Conservation (phyloP, 2,888 invertebrate genomes). For the Vannuccia rotundouncinata region DNA sequence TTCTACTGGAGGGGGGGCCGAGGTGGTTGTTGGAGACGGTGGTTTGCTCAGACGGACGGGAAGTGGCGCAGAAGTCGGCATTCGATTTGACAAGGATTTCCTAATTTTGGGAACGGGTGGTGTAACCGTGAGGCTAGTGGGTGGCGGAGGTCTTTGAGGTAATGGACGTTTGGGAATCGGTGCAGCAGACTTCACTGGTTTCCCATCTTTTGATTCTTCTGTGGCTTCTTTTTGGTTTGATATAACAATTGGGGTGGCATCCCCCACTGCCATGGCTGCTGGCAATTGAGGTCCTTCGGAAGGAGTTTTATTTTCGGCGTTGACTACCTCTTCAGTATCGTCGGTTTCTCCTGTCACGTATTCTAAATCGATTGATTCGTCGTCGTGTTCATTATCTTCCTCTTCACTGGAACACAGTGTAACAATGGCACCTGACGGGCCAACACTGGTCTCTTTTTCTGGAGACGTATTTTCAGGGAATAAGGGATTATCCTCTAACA, state of each 20-base stretch:
- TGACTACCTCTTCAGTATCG: not conserved
- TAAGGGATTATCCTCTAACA: not conserved
- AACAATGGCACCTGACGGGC: not conserved
- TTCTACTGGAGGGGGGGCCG: not conserved
- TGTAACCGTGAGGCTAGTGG: not conserved
- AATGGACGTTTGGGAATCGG: not conserved
- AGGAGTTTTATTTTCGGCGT: not conserved
- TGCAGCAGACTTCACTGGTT: too few relatives aligned
- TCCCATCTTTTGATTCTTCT: not conserved
- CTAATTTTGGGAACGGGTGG: not conserved
- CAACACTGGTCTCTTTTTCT: not conserved
- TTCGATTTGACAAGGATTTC: slow-evolving; percentile 4
- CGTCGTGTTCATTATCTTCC: not conserved
- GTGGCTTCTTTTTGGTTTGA: not conserved
- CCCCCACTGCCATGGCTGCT: not conserved
- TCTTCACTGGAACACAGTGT: not conserved
- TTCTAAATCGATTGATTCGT: not conserved
- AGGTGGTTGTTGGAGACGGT: not conserved
- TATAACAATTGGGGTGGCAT: not conserved
- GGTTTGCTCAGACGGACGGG: not conserved
- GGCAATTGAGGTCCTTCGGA: not conserved
- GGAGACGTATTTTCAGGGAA: not conserved
- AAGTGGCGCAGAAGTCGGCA: not conserved
- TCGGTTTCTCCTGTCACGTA: not conserved
- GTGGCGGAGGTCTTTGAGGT: not conserved